Evolutionary conservation across 2,888 invertebrate genomes (phyloP).

Genomic region (Drosophila fulvimacula): DNA sequence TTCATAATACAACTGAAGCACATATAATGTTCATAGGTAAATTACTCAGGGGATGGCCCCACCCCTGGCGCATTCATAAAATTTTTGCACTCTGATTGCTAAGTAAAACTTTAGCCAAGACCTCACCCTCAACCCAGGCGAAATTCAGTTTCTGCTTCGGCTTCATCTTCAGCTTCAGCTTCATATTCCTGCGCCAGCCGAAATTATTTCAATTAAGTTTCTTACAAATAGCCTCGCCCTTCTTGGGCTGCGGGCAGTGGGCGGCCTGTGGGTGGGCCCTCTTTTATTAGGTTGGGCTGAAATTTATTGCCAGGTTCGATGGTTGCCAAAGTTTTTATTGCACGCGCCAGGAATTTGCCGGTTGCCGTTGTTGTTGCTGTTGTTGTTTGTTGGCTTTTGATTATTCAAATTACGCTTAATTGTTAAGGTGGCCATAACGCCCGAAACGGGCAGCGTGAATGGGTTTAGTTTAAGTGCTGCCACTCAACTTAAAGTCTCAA

Average conservation of each 20-base stretch:
- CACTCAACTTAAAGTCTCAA: constrained; percentile 2
- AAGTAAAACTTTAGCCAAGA: constrained; percentile 51
- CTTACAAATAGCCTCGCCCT: constrained; percentile 42
- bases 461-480: constrained; percentile 13
- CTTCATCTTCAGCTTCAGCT: constrained; percentile 1
- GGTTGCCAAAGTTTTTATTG: constrained; percentile 73
- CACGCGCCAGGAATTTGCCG: constrained; percentile 45
- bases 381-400: constrained; percentile 75
- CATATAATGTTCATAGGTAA: constrained; percentile 19
- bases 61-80: constrained; percentile 9
- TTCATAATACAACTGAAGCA: constrained; percentile 8
- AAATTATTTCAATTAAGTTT: constrained; percentile 79
- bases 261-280: constrained; percentile 36
- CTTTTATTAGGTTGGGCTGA: constrained; percentile 72
- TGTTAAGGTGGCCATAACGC: constrained; percentile 68
- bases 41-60: neutral
- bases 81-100: constrained; percentile 67
- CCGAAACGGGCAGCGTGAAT: neutral
- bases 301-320: constrained; percentile 79
- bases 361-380: constrained; percentile 46
- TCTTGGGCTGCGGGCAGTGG: constrained; percentile 5
- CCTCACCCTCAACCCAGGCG: neutral
- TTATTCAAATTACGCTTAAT: constrained; percentile 76
- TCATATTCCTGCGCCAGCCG: constrained; percentile 31
- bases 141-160: neutral